Base-by-base conservation (phyloP, 1,140 invertebrate genomes). In the Cherax quadricarinatus region DNA sequence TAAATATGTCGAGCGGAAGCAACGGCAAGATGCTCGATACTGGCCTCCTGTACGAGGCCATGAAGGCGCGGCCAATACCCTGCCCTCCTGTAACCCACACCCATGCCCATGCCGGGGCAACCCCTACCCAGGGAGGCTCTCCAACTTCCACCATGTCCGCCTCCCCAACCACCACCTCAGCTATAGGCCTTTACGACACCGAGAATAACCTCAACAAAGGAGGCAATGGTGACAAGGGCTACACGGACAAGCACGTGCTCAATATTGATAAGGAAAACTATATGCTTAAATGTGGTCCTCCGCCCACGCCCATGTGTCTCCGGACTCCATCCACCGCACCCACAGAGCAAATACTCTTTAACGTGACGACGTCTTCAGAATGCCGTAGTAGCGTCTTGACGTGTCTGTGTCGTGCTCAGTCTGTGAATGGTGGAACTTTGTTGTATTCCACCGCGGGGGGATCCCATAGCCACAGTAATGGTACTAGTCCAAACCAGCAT, bases 191-290 rank as follows among this genome's bases (percentile, higher is more conserved):
- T 2, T 85, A 85, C 53, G 92, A 89, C 78, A 62, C 87, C 9
- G 87, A 86, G 82, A 89, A 86, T 57, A 89, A 89, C 75, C 82
- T 89, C 14, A 86, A 85, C 57, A 89, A 89, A 75, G 82, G 87
- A n/a, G 73, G 88, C 73, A 81, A 83, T 60, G 57, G 83, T 21
- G 92, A 93, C 73, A 86, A 86, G 83, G 81, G 92, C 14, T 86
- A 93, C 60, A 86, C 84, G 79, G 81, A 86, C 84, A 89, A 93
- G 86, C 87, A 93, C 79, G 89, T 91, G 89, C 84, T 96, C 88
- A 95, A 95, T 93, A 95, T 96, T 79, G 96, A 96, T 94, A 95
- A 96, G 80, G 96, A 96, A 93, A 96, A 96, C 94, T 96, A 96
- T 94, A 96, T 96, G 96, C 95, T 96, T 83, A 94, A 91, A 66